Base-by-base conservation (phyloP, 1,140 invertebrate species). In the Aculops lycopersici region DNA sequence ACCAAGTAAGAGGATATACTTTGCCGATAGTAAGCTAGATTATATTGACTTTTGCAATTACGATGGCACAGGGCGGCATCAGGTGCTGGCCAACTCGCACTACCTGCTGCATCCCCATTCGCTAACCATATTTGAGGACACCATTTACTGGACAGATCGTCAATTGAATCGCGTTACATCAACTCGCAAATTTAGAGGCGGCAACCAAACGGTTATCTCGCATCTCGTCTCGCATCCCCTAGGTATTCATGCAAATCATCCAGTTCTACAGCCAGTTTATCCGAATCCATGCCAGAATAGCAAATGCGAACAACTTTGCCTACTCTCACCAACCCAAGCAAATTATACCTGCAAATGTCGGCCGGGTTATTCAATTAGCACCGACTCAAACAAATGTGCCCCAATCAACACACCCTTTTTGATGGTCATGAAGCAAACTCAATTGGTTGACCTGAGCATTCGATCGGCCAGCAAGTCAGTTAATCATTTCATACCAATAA, bases 31-130 rank as follows among this genome's bases (percentile, higher is more conserved):
- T 0, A 88, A 94, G 53, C 55, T 97, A 13, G 88, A 97, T 53
- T 95, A 86, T 47, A 97, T 98, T 37, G 88, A 95, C 53, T 94
- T 86, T 52, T 92, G 84, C 51, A 74, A 88, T 49, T 98, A 98
- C 56, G 79, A 95, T 51, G 90, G 90, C 15, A 70, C 67, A 0
- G 74, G 75, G 3, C 59, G 84, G 20, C 71, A 77, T 42, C 79
- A 88, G 59, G 58, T 65, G 17, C 50, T 62, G 37, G 51, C 55
- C 2, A 59, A 58, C 47, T 55, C 57, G 41, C 56, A 60, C 54
- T 92, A 92, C 51, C 57, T 92, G 0, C 57, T 88, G 1, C 88
- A 95, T 62, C 86, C 88, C 0, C 86, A 94, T 60, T 88, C 81
- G 0, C 56, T 97, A 4, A 80, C 84, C 0, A 59, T 94, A 1